Conservation (phyloP, 2,113 vertebrate species). For the Melospiza georgiana region DNA sequence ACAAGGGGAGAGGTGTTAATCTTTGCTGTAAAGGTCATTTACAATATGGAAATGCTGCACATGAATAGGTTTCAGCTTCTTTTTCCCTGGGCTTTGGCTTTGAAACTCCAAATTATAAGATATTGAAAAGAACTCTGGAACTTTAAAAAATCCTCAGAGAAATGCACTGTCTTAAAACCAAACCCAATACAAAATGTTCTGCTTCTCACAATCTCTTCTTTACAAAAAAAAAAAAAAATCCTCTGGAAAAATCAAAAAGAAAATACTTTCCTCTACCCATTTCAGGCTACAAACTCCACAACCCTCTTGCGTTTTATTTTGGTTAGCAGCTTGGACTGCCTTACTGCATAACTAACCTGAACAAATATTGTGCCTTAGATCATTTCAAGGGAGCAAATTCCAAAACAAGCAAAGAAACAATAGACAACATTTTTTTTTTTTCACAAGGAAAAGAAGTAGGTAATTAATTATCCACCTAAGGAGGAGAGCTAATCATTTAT, state of each 20-base stretch:
- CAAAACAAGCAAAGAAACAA: constrained; percentile 58
- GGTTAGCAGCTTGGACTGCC: constrained; percentile 45
- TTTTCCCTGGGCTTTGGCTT: background rate
- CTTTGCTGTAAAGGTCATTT: background rate
- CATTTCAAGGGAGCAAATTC: constrained; percentile 27
- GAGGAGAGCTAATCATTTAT: background rate
- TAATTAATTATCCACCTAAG: background rate
- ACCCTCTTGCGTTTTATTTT: constrained; percentile 38
- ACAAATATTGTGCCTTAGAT: constrained; percentile 55
- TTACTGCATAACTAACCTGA: constrained; percentile 35
- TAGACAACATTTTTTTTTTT: background rate
- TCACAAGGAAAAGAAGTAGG: background rate
- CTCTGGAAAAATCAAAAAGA: background rate
- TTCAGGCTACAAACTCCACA: background rate
- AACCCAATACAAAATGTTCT: background rate
- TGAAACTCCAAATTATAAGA: background rate
- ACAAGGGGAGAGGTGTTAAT: background rate
- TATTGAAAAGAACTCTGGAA: background rate
- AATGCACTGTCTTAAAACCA: background rate
- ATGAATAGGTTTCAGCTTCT: background rate
- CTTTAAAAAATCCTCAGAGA: background rate
- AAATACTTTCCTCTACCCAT: background rate
- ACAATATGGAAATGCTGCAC: background rate
- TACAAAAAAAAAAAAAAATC: background rate
- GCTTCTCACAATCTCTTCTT: background rate